Conservation (phyloP, 2,797 vertebrate genomes). For the Brachyalestes nurse region DNA sequence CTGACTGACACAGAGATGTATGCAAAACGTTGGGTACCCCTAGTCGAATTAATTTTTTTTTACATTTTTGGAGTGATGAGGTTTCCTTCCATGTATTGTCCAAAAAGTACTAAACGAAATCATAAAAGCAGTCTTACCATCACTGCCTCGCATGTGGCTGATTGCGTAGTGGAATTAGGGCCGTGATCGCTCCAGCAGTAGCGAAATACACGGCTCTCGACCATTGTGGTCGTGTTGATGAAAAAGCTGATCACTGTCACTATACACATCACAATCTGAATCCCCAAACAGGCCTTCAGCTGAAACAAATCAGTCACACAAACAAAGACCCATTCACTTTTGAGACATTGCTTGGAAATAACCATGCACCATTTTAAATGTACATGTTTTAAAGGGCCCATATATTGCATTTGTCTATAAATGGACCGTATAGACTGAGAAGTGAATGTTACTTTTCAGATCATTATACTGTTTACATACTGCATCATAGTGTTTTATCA, state of each 20-base stretch:
- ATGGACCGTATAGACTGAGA: neutral
- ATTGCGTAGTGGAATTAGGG: rapidly evolving
- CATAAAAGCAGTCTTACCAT: conserved; percentile 14
- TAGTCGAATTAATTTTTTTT: no score
- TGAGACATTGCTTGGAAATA: neutral
- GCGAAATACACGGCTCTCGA: rapidly evolving
- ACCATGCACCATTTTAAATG: neutral
- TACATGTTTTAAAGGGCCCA: neutral
- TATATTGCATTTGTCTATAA: no score
- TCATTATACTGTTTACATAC: no score
- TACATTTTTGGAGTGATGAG: no score
- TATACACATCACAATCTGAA: conserved; percentile 47
- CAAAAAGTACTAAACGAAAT: no score
- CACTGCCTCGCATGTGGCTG: rapidly evolving
- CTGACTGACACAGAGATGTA: no score
- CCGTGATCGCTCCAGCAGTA: rapidly evolving
- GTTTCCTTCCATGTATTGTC: no score
- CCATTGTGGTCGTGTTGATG: rapidly evolving
- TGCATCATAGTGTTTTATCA: neutral
- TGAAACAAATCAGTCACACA: conserved; percentile 7
- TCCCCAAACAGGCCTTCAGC: conserved; percentile 57
- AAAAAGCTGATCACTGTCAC: neutral
- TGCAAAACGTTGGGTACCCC: no score
- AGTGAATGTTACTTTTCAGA: neutral
- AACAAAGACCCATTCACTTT: neutral